Percentiles rank a stretch among this genome's conserved stretches.
Conservation (phyloP, 2,113 vertebrate species). For the Etheostoma cragini region DNA sequence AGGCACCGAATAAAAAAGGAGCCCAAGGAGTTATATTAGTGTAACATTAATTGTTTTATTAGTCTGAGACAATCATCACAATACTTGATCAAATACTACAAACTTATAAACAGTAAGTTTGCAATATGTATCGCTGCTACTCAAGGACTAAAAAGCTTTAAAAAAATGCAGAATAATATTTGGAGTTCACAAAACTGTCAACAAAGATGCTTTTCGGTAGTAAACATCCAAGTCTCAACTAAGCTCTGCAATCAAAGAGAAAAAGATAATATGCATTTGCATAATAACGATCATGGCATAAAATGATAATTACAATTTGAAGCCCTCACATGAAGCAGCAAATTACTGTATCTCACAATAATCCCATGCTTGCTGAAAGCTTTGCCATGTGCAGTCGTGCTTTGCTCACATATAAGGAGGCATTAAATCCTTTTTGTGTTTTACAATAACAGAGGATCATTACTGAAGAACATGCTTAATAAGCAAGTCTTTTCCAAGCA, state of each 20-base stretch:
- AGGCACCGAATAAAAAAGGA: no score
- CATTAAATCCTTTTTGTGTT: conserved; percentile 16
- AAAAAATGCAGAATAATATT: background rate
- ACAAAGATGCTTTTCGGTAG: background rate
- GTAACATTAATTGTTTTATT: no score
- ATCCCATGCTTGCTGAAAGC: conserved; percentile 17
- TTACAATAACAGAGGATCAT: conserved; percentile 7
- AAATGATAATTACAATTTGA: no score
- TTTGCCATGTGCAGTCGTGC: background rate
- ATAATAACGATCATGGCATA: background rate
- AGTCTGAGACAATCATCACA: no score
- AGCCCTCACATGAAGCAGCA: background rate
- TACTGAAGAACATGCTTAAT: background rate
- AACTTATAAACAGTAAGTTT: background rate
- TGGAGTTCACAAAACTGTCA: background rate
- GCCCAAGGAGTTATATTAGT: no score
- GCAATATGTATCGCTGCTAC: background rate
- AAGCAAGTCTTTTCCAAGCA: conserved; percentile 4
- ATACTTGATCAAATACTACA: no score
- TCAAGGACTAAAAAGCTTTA: background rate
- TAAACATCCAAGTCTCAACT: background rate
- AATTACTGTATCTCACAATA: background rate
- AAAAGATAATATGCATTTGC: no score
- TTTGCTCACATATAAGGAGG: background rate
- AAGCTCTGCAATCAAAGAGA: background rate